These are phyloP conservation scores for Eciton burchellii DNA, from an alignment of 1,140 invertebrate genomes.

Conservation along the genomic window DNA sequence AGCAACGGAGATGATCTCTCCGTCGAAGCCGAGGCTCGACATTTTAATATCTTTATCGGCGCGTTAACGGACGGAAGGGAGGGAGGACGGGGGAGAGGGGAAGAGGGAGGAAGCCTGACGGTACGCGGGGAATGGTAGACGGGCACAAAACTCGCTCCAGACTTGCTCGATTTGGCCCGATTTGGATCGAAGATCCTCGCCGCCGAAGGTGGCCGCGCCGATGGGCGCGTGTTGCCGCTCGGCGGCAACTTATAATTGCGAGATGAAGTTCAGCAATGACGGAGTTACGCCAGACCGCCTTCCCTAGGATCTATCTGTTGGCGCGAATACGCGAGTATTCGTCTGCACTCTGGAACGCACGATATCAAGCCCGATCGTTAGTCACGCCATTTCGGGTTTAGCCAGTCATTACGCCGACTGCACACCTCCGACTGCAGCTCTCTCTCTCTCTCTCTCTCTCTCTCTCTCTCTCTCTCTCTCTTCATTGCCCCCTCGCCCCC, in stretches of 20 bases:
- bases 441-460: no score
- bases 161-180: no score
- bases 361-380: slow-evolving; percentile 47
- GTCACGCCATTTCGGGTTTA: slow-evolving; percentile 50
- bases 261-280: slow-evolving; percentile 44
- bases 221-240: slow-evolving; percentile 8
- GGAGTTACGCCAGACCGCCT: slow-evolving; percentile 38
- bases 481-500: neutral
- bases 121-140: no score
- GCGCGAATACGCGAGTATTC: slow-evolving; percentile 9
- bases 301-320: slow-evolving; percentile 24
- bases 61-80: no score
- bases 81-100: no score
- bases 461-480: neutral
- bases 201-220: slow-evolving; percentile 14
- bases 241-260: slow-evolving; percentile 48
- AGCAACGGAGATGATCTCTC: no score
- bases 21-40: no score
- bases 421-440: neutral
- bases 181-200: no score
- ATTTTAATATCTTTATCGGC: no score
- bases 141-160: no score
- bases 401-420: slow-evolving; percentile 41
- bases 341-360: slow-evolving; percentile 7
- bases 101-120: no score